Percentiles rank a stretch among this genome's conserved stretches.
These are phyloP conservation scores for Vanessa tameamea DNA, from an alignment of 1,140 invertebrate genomes.

Conservation along the genomic window DNA sequence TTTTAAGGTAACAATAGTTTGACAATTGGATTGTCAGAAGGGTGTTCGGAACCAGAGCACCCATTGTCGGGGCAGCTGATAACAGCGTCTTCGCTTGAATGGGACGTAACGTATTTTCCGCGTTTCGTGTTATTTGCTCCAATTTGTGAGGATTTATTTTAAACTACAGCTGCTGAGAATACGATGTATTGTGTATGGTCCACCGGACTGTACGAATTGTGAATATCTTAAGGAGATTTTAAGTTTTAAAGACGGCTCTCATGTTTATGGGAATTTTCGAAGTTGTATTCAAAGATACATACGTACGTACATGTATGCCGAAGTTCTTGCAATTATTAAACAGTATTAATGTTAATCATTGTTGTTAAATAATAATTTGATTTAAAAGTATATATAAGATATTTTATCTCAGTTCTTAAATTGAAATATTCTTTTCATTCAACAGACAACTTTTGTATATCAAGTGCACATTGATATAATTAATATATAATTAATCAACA, in stretches of 20 bases:
- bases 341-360: too few relatives aligned
- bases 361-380: too few relatives aligned
- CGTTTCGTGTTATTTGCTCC: constrained; percentile 47
- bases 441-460: too few relatives aligned
- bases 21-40: constrained; percentile 51
- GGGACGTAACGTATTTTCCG: constrained; percentile 37
- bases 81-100: constrained; percentile 36
- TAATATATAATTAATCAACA: too few relatives aligned
- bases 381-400: too few relatives aligned
- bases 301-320: too few relatives aligned
- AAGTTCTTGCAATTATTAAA: too few relatives aligned
- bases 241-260: neutral
- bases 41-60: constrained; percentile 51
- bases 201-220: neutral
- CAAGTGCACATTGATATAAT: too few relatives aligned
- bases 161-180: constrained; percentile 15
- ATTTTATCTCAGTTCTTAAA: too few relatives aligned
- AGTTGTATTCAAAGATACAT: too few relatives aligned
- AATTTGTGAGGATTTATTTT: constrained; percentile 57
- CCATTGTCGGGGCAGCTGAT: constrained; percentile 63
- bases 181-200: constrained; percentile 2
- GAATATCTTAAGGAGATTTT: neutral
- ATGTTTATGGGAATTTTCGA: too few relatives aligned
- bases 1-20: constrained; percentile 49
- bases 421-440: too few relatives aligned